phyloP scores from a whole-genome alignment of 1,140 invertebrate species.

The Heliconius melpomene region DNA sequence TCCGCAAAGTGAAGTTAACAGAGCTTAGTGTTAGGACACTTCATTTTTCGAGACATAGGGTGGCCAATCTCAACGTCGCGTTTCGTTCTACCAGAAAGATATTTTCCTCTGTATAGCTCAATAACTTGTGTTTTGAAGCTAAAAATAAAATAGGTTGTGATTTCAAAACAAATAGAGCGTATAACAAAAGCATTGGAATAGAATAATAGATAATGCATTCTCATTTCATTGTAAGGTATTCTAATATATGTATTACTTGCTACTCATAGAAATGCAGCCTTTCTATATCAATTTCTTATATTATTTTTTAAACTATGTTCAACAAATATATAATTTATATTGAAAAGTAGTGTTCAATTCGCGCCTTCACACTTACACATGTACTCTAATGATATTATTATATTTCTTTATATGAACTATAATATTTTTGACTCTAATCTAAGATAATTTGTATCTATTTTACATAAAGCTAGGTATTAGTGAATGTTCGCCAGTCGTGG shows the following conservation, averaged over 20 bases:
- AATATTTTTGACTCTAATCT: too few relatives aligned
- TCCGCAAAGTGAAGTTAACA: too few relatives aligned
- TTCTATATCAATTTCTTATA: not conserved
- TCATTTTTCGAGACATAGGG: too few relatives aligned
- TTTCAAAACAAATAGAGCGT: not conserved
- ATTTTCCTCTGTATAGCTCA: not conserved
- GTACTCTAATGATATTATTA: too few relatives aligned
- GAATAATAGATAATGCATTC: not conserved
- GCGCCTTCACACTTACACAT: too few relatives aligned
- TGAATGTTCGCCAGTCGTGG: too few relatives aligned
- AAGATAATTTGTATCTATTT: too few relatives aligned
- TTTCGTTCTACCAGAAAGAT: not conserved
- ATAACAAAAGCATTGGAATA: not conserved
- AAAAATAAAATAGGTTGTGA: not conserved
- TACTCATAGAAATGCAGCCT: not conserved
- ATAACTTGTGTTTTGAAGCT: not conserved
- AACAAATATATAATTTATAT: not conserved
- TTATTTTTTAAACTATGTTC: not conserved
- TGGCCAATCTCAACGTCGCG: too few relatives aligned
- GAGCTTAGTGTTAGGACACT: too few relatives aligned
- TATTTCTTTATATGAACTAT: too few relatives aligned
- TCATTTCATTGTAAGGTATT: not conserved
- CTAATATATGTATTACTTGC: not conserved
- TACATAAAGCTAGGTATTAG: too few relatives aligned
- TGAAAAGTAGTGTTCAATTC: not conserved